These are phyloP conservation scores for Tenodera sinensis DNA, from an alignment of 2,888 invertebrate genomes.

Conservation along the genomic window DNA sequence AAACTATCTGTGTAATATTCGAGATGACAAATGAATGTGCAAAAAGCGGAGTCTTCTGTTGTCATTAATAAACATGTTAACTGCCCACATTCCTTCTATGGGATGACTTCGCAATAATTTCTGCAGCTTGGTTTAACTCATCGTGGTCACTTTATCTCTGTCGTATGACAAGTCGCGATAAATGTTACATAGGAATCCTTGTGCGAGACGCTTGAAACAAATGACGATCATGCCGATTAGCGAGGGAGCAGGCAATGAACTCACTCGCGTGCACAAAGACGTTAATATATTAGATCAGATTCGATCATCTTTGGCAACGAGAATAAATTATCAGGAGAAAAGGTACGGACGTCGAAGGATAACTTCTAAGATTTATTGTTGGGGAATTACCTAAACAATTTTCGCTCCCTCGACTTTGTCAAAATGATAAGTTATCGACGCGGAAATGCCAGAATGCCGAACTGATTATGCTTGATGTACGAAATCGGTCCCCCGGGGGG, in stretches of 20 bases:
- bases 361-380: not conserved
- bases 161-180: not conserved
- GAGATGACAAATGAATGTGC: not conserved
- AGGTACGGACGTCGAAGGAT: not conserved
- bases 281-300: not conserved
- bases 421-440: not conserved
- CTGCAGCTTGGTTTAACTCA: not conserved
- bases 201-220: not conserved
- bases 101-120: not conserved
- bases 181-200: not conserved
- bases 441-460: not conserved
- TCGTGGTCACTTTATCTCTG: not conserved
- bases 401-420: not conserved
- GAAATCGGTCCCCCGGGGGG: not conserved
- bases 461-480: not conserved
- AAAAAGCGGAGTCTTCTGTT: not conserved
- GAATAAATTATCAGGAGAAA: not conserved
- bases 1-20: not conserved
- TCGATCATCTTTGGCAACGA: not conserved
- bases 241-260: not conserved
- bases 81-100: not conserved
- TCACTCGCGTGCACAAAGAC: not conserved
- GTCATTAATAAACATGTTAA: not conserved
- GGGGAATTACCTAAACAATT: not conserved
- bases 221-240: not conserved